These are phyloP conservation scores for Potorous gilbertii DNA, from an alignment of 2,797 vertebrate genomes.

Conservation along the genomic window DNA sequence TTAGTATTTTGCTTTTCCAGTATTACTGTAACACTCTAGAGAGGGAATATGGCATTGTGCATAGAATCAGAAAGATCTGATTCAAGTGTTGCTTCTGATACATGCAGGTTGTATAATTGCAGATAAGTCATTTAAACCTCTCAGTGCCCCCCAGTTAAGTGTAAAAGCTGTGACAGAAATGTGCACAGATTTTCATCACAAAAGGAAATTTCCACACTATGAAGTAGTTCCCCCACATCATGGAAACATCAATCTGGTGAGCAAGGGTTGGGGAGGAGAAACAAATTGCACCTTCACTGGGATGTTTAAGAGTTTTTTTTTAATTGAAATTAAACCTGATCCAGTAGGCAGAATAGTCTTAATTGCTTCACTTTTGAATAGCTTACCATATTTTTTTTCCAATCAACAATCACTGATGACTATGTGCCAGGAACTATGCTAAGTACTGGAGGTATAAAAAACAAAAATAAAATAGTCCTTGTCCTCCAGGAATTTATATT, in stretches of 20 bases:
- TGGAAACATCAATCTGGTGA: not conserved
- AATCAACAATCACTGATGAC: not conserved
- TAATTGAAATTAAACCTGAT: not conserved
- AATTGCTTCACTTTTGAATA: not conserved
- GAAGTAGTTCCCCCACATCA: not conserved
- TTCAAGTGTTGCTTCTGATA: not conserved
- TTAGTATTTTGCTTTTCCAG: not conserved
- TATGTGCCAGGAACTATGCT: not conserved
- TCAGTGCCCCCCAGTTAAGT: not conserved
- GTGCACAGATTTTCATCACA: not conserved
- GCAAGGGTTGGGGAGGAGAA: not conserved
- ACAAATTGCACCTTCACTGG: not conserved
- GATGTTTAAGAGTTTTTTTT: not conserved
- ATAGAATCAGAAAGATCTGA: not conserved
- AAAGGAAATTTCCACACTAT: not conserved
- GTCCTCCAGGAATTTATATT: not conserved
- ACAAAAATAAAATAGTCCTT: not conserved
- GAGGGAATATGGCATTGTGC: not conserved
- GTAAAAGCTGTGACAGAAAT: not conserved
- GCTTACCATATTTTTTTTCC: not conserved
- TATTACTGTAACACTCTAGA: not conserved
- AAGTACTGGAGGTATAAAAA: not conserved
- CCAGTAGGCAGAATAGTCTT: not conserved
- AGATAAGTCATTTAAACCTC: not conserved
- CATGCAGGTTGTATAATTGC: not conserved